Percentiles rank a stretch among this genome's conserved stretches.
These are phyloP conservation scores for Cygnus atratus DNA, from an alignment of 2,113 vertebrate genomes.

Conservation along the genomic window DNA sequence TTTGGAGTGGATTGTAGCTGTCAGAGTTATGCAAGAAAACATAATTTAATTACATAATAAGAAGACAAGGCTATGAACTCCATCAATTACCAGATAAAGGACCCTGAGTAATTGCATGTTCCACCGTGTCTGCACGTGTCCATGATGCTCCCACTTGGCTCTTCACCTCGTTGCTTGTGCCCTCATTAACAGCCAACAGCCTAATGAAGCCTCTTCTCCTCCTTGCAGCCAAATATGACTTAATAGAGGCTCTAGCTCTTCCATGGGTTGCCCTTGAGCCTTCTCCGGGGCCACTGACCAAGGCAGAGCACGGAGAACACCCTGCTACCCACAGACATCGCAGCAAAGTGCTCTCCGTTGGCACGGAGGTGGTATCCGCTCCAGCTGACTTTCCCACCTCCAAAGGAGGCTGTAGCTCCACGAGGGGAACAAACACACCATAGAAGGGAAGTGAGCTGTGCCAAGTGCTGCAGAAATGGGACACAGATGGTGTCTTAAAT, in stretches of 20 bases:
- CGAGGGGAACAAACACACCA: constrained; percentile 26
- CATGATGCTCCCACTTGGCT: accelerated
- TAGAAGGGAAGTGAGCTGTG: constrained; percentile 48
- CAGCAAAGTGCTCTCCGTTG: accelerated
- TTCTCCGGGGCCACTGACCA: neutral
- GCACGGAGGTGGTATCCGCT: neutral
- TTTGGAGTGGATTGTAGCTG: neutral
- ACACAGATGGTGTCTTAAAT: constrained; percentile 62
- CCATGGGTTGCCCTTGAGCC: neutral
- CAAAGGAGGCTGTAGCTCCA: neutral
- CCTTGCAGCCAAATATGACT: neutral
- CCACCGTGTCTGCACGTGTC: neutral
- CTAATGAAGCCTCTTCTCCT: accelerated
- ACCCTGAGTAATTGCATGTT: accelerated
- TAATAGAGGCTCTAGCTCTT: accelerated
- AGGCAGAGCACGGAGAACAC: neutral
- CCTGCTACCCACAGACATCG: accelerated
- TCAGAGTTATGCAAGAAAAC: neutral
- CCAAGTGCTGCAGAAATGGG: constrained; percentile 28
- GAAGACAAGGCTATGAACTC: neutral
- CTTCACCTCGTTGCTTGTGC: neutral
- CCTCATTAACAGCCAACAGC: too few relatives aligned
- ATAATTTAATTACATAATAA: neutral
- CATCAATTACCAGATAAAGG: neutral
- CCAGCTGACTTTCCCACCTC: constrained; percentile 25